Evolutionary conservation across 2,113 vertebrate species (phyloP).

Genomic region (Caloenas nicobarica): DNA sequence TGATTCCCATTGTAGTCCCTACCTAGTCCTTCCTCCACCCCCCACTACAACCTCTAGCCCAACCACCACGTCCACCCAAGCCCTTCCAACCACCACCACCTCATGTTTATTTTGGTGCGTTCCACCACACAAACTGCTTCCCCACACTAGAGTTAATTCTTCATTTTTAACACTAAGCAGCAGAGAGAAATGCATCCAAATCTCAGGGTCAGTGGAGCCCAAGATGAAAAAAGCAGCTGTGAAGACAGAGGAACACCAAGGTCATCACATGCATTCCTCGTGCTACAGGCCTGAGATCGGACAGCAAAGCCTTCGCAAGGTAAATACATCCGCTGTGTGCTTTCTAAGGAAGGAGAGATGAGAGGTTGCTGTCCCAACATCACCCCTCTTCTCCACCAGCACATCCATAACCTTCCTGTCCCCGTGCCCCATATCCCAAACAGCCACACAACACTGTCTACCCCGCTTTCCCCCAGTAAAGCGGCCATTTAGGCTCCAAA

Average conservation of each 20-base stretch:
- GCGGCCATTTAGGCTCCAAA: not conserved
- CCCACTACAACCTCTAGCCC: not conserved
- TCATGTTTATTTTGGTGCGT: not conserved
- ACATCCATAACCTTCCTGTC: not conserved
- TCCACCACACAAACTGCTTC: not conserved
- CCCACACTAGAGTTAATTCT: not conserved
- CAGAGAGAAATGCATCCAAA: not conserved
- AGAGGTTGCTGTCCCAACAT: not conserved
- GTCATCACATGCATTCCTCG: not conserved
- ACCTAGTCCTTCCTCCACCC: not conserved
- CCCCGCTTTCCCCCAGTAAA: not conserved
- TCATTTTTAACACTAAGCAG: not conserved
- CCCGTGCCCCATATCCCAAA: not conserved
- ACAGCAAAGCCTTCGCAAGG: not conserved
- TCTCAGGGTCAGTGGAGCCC: not conserved
- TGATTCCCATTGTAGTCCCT: not conserved
- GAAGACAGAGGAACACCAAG: not conserved
- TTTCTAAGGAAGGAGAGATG: not conserved
- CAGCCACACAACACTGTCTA: not conserved
- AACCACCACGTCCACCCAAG: not conserved
- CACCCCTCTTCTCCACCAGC: not conserved
- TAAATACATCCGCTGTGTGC: not conserved
- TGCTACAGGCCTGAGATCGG: fast-evolving
- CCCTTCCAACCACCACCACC: not conserved
- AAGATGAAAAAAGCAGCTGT: not conserved